Base-by-base conservation (phyloP, 2,113 vertebrate species). In the Mustela lutreola region DNA sequence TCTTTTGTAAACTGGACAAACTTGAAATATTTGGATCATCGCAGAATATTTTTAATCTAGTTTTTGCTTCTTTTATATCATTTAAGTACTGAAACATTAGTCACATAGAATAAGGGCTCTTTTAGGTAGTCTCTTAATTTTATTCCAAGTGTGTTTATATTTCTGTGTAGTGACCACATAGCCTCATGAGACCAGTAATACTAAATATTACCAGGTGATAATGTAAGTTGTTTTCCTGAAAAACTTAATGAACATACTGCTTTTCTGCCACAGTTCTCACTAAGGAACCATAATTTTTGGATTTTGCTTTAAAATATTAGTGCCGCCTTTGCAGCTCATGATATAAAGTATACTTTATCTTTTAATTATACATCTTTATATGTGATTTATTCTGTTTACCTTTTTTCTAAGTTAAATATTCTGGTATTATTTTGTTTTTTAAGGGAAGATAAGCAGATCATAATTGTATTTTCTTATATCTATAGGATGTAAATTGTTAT, bases 101-200 rank as follows among this genome's bases (percentile, higher is more conserved):
- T 18, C 63, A 21, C 62, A 50, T 76, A 89, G 91, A 39, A 94
- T 89, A 98, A 83, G 5, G 10, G 21, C 42, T 96, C 94, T 97
- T 97, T 45, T 36, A 83, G 63, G 18, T 91, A 71, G 87, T 87
- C 48, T 88, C 36, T 97, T 94, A 86, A 71, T 95, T 94, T 96
- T 97, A 62, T 94, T 78, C 39, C 87, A 28, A 79, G 87, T 94
- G 36, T 92, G 79, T 97, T 85, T 98, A 73, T 96, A 92, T 89
- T 91, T 96, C 70, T 97, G 36, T 96, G 19, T 97, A 89, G 85
- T 95, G 93, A 95, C 62, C 89, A 56, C 92, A 89, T 78, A 28
- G 11, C 87, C 98, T 82, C 70, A 70, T 73, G 94, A 97, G 93
- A 97, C 78, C 58, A 96, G 67, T 98, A 98, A 97, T 95, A 93